Evolutionary conservation across 2,113 vertebrate species (phyloP), one percentile per base, ranked within the genome.

Genomic region (Antechinus stuartii): DNA sequence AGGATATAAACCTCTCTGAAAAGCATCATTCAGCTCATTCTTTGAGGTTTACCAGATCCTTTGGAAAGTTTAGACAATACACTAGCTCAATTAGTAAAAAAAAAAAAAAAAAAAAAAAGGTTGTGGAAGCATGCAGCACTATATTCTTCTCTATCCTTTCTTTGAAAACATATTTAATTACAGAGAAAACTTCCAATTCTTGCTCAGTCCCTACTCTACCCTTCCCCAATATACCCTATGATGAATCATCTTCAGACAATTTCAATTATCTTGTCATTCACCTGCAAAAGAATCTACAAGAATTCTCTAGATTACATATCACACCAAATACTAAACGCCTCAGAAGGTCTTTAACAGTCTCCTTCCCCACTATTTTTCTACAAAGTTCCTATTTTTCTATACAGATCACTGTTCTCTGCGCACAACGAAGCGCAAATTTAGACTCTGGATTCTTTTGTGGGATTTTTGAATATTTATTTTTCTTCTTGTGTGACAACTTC

Each of bases 401-500:
- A 8, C 0, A 24, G 0, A 4, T 8, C 0, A 9, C 23, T 14
- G 23, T 5, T 5, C 92, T 46, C 91, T 9, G 46, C 42, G 54
- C 30, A 53, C 6, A 23, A 7, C 8, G 19, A 84, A 84, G n/a
- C 19, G 42, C 6, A 84, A 22, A 84, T 42, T 42, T 6, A n/a
- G 16, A 84, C 68, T 42, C 22, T n/a, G 30, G 3, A 2, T 84
- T n/a, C 42, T 22, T 42, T n/a, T 84, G 54, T 3, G 50, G 9
- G 9, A 52, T 93, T 55, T 14, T 0, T 4, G 5, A n/a, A 11
- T 9, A 6, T 6, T 0, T 0, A 56, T 46, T 19, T 26, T 23
- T 2, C 54, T 23, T 42, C 76, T 8, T 52, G 91, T 94, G 95
- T 0, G 0, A 26, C 42, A 56, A 26, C 23, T 57, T 76, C 76